Base-by-base conservation (phyloP, 2,797 vertebrate species). In the Somateria mollissima region DNA sequence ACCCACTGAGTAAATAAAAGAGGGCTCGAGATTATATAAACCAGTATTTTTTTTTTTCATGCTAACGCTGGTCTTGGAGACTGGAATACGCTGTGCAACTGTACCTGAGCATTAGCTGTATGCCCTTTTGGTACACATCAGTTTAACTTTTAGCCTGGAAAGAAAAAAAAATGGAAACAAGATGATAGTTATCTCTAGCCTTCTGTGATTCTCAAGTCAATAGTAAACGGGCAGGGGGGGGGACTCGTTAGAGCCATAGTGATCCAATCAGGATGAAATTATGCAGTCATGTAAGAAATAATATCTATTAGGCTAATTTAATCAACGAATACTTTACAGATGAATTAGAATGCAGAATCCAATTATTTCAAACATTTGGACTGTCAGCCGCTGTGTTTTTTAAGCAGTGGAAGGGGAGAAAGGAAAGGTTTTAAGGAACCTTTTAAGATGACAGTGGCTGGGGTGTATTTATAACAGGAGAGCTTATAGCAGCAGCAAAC, bases 291-390 rank as follows among this genome's bases (percentile, higher is more conserved):
- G 98, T 98, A 99, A 98, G 98, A 98, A 99, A 99, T 98, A 98
- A 98, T 98, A 98, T 99, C 99, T 98, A 99, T 99, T 99, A 99
- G 98, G 98, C 98, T 99, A 98, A 99, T 99, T 99, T 98, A 99
- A 99, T 99, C 99, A 99, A 98, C 93, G 97, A 98, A 98, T 98
- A 98, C 98, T 98, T 98, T 98, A 98, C 98, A 99, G 98, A 99
- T 98, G 98, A 99, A 98, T 99, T 99, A 98, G 98, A 98, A 98
- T 98, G 98, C 98, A 98, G 98, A 98, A 98, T 98, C 98, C 99
- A 99, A 99, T 99, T 99, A 99, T 98, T 98, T 97, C 98, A 97
- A 98, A 98, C 97, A 98, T 98, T 98, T 94, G 97, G 97, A 91
- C 98, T 98, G 98, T 98, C 98, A 98, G 98, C 93, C 94, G 17